Percentiles rank a stretch among this genome's conserved stretches.
phyloP scores from a whole-genome alignment of 2,888 invertebrate species.

The Emmelina monodactyla region DNA sequence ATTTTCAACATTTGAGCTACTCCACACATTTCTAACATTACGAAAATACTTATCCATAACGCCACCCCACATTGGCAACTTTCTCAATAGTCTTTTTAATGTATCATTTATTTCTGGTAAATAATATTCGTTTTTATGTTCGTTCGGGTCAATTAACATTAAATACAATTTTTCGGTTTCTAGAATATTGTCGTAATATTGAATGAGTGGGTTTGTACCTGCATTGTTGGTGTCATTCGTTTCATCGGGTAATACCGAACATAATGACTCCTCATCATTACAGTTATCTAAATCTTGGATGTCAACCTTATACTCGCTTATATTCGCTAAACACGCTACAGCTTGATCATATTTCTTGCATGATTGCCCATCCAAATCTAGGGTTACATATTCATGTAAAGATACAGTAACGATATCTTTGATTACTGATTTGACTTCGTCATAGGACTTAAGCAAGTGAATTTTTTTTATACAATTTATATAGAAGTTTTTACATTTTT shows the following conservation, averaged over 20 bases:
- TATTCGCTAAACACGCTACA: too few relatives aligned
- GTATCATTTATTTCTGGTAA: constrained; percentile 12
- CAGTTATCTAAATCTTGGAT: too few relatives aligned
- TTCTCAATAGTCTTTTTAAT: constrained; percentile 11
- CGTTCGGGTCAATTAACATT: constrained; percentile 9
- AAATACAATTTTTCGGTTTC: constrained; percentile 12
- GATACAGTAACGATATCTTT: constrained; percentile 12
- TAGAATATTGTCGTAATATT: constrained; percentile 9
- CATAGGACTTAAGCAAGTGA: constrained; percentile 6
- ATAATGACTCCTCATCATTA: too few relatives aligned
- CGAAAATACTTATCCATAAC: constrained; percentile 11
- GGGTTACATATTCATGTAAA: constrained; percentile 9
- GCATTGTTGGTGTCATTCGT: constrained; percentile 11
- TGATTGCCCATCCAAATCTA: constrained; percentile 6
- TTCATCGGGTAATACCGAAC: too few relatives aligned
- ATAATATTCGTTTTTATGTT: constrained; percentile 10
- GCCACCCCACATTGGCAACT: constrained; percentile 11
- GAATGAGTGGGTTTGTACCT: constrained; percentile 8
- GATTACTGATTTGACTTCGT: constrained; percentile 11
- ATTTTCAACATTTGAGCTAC: constrained; percentile 13
- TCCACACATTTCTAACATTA: constrained; percentile 6
- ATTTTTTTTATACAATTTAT: constrained; percentile 11
- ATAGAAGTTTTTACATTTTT: too few relatives aligned
- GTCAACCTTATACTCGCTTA: too few relatives aligned
- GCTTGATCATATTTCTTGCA: too few relatives aligned